A percentile compares a stretch with the other conserved stretches of the same genome.
phyloP scores from a whole-genome alignment of 2,797 vertebrate species.

The Euphonia xanthogaster region DNA sequence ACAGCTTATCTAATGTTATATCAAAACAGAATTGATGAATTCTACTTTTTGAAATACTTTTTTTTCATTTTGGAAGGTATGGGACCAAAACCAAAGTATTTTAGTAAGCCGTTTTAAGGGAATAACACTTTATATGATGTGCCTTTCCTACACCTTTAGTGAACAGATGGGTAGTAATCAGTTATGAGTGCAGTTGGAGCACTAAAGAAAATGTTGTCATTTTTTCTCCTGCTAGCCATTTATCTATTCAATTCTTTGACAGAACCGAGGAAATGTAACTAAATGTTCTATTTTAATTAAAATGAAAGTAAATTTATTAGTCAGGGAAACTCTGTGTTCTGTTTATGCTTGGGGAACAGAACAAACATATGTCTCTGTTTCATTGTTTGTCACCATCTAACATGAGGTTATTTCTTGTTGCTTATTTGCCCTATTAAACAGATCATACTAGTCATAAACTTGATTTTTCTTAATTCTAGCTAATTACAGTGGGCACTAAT shows the following conservation, averaged over 20 bases:
- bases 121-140: slow-evolving; percentile 20
- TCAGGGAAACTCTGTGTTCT: slow-evolving; percentile 42
- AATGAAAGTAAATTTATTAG: slow-evolving; percentile 68
- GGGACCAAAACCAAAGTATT: background rate
- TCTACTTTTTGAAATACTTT: background rate
- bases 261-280: slow-evolving; percentile 68
- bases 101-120: background rate
- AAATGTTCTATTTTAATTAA: slow-evolving; percentile 75
- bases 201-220: slow-evolving; percentile 61
- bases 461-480: background rate
- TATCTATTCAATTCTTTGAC: slow-evolving; percentile 67
- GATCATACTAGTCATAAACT: background rate
- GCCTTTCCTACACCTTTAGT: slow-evolving; percentile 3
- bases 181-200: slow-evolving; percentile 50
- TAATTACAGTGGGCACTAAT: background rate
- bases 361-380: slow-evolving; percentile 54
- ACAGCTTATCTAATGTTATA: background rate
- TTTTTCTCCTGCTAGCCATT: slow-evolving; percentile 54
- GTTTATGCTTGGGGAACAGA: slow-evolving; percentile 53
- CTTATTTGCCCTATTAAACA: slow-evolving; percentile 30
- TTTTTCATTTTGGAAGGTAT: background rate
- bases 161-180: slow-evolving; percentile 73
- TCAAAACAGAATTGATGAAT: background rate
- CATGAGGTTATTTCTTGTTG: slow-evolving; percentile 1
- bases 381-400: slow-evolving; percentile 46